phyloP scores from a whole-genome alignment of 2,888 invertebrate genomes.

The Creontiades dilutus region DNA sequence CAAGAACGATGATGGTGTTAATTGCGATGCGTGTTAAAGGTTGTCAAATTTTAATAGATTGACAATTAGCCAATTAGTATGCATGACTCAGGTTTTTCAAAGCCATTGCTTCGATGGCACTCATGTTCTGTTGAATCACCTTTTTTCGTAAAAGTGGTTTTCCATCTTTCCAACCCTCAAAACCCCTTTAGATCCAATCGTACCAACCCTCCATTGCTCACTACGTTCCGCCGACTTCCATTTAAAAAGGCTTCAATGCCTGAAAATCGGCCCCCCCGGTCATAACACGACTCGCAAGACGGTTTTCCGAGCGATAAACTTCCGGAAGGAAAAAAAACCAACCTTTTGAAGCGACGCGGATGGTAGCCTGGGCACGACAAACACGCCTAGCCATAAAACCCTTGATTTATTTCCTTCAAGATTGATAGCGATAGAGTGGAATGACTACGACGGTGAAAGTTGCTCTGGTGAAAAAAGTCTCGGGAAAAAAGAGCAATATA shows the following conservation, averaged over 20 bases:
- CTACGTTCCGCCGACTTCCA: neutral
- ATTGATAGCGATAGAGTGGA: constrained; percentile 36
- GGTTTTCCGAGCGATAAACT: constrained; percentile 27
- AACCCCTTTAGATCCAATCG: too few species aligned
- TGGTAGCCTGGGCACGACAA: constrained; percentile 6
- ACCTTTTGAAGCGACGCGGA: constrained; percentile 8
- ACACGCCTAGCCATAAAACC: neutral
- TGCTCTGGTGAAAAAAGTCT: neutral
- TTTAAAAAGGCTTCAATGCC: neutral
- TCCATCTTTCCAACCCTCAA: too few species aligned
- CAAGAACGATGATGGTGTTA: too few species aligned
- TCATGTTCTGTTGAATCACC: too few species aligned
- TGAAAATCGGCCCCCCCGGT: neutral
- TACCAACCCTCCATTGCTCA: too few species aligned
- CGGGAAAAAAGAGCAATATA: neutral
- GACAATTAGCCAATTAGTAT: too few species aligned
- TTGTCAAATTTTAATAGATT: too few species aligned
- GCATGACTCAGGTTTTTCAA: too few species aligned
- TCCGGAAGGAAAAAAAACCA: neutral
- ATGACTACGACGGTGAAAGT: neutral
- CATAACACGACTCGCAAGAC: constrained; percentile 21
- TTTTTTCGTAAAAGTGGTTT: too few species aligned
- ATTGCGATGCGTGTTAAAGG: too few species aligned
- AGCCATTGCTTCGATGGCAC: too few species aligned
- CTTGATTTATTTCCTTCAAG: constrained; percentile 4